Evolutionary conservation across 2,797 vertebrate species (phyloP), one percentile per base, ranked within the genome.

Genomic region (Epinephelus coioides): DNA sequence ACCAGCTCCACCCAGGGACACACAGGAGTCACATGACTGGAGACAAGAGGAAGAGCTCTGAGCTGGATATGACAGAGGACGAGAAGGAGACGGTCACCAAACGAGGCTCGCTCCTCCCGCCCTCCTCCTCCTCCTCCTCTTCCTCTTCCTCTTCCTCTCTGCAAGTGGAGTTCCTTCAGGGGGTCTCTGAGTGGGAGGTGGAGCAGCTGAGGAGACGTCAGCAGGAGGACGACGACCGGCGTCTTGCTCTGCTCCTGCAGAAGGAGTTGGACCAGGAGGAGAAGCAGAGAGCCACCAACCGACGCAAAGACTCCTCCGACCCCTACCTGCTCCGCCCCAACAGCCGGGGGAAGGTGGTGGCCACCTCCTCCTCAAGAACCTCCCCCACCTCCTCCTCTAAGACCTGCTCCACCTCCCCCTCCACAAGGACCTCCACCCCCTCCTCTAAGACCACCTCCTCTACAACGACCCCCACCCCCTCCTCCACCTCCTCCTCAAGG

Each of bases 161-260:
- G 47, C 57, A 34, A 12, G 23, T 1, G 19, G 34, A 34, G 34
- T 7, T 34, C 34, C 34, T 34, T 7, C 34, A 34, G 6, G 34
- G 34, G 7, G 15, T 25, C 6, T 38, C 81, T 12, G 81, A 93
- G 53, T 89, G 94, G 81, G 87, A 98, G 91, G 89, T 79, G 47
- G 85, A 94, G 56, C 79, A 96, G 27, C 94, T 88, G 77, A 92
- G 92, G 19, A 95, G 95, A 40, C 92, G 18, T 63, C 91, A 83
- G 63, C 98, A 99, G 89, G 97, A 99, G 90, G 95, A 98, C 73
- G 94, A 97, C 76, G 98, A 99, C 85, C 89, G 95, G n/a, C 87
- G 86, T 3, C 47, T 99, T 60, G 98, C 98, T 5, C 82, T 97
- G 71, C 89, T 95, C 27, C 95, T 99, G 19, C 98, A 99, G 70